Percentiles rank a stretch among this genome's conserved stretches.
phyloP scores from a whole-genome alignment of 1,140 invertebrate genomes.

The Parasteatoda tepidariorum region DNA sequence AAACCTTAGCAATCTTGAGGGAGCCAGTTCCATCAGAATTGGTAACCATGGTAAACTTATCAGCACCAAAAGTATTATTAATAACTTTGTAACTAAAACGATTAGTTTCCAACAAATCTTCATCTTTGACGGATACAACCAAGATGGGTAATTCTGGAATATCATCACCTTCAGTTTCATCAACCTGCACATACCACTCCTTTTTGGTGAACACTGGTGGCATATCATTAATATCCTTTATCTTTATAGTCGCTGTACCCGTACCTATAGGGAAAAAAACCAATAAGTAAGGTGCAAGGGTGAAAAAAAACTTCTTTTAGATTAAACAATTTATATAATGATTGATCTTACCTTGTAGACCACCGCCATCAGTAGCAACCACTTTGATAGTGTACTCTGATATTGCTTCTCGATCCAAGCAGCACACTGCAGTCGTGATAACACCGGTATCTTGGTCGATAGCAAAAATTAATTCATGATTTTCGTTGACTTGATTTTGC shows the following conservation, averaged over 20 bases:
- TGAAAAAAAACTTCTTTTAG: not conserved
- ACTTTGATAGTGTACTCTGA: constrained; percentile 98
- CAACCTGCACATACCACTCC: constrained; percentile 95
- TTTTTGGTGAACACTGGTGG: constrained; percentile 95
- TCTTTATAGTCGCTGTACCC: constrained; percentile 65
- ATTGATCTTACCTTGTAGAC: constrained; percentile 61
- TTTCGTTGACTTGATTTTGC: constrained; percentile 96
- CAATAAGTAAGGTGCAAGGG: too few relatives aligned
- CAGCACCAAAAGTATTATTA: constrained; percentile 92
- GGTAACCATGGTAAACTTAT: constrained; percentile 96
- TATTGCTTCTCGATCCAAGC: constrained; percentile 91
- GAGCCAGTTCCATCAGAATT: constrained; percentile 96
- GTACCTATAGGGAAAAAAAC: constrained; percentile 61
- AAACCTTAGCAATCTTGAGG: constrained; percentile 87
- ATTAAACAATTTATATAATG: not conserved
- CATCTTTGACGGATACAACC: constrained; percentile 94
- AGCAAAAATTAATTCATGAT: constrained; percentile 93
- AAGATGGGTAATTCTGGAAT: constrained; percentile 93
- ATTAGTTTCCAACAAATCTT: constrained; percentile 87
- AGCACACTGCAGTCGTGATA: constrained; percentile 94
- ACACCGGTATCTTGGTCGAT: constrained; percentile 95
- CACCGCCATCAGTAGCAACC: constrained; percentile 67
- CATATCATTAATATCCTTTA: constrained; percentile 74
- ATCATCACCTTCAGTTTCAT: constrained; percentile 95
- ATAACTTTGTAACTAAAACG: constrained; percentile 96